phyloP scores from a whole-genome alignment of 2,113 vertebrate genomes.

The Podarcis cretensis region DNA sequence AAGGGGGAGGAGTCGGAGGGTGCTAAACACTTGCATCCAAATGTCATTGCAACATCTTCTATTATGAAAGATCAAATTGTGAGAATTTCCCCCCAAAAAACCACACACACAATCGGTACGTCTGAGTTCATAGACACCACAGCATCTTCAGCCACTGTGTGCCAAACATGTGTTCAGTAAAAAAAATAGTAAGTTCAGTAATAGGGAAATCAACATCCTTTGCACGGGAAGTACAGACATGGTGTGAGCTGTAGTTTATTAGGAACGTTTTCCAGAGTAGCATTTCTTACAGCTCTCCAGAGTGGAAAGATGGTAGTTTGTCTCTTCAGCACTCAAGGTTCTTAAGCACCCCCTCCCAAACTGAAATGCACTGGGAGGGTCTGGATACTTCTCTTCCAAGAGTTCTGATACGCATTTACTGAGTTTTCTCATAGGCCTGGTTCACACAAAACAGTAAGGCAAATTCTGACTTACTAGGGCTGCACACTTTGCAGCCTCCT shows the following conservation, averaged over 20 bases:
- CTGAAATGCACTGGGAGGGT: not conserved
- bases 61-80: not conserved
- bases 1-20: not conserved
- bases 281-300: not conserved
- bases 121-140: not conserved
- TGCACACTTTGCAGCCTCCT: no score
- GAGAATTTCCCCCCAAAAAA: not conserved
- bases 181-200: not conserved
- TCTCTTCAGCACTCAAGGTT: not conserved
- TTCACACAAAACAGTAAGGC: no score
- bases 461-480: no score
- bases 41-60: not conserved
- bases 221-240: not conserved
- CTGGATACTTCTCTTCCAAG: not conserved
- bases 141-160: not conserved
- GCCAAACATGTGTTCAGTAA: not conserved
- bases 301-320: not conserved
- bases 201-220: not conserved
- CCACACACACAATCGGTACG: not conserved
- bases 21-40: not conserved
- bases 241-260: not conserved
- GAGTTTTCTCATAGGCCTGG: not conserved
- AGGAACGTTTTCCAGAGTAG: not conserved
- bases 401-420: not conserved
- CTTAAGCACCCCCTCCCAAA: not conserved